Evolutionary conservation across 1,140 invertebrate genomes (phyloP).

Genomic region (Leptinotarsa defecta): DNA sequence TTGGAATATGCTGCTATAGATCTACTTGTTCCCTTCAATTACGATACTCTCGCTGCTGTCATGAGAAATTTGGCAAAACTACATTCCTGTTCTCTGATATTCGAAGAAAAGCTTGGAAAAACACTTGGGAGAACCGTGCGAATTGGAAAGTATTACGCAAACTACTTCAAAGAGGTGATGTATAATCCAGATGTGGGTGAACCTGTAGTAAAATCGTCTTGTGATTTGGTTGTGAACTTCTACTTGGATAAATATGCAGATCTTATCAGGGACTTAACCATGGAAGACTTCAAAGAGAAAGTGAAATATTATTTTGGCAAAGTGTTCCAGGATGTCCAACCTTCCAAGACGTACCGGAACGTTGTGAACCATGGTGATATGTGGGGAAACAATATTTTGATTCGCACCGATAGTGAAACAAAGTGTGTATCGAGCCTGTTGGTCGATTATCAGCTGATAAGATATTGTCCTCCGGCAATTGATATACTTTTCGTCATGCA

Average conservation of each 20-base stretch:
- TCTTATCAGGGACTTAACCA: not conserved
- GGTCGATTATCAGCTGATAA: not conserved
- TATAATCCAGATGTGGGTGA: not conserved
- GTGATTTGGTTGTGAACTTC: not conserved
- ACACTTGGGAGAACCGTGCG: not conserved
- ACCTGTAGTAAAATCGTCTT: no score
- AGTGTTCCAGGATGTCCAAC: not conserved
- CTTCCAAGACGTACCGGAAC: not conserved
- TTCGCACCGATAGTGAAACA: not conserved
- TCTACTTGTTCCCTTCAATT: not conserved
- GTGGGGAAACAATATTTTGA: constrained; percentile 10
- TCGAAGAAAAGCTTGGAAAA: not conserved
- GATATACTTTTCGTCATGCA: constrained; percentile 3
- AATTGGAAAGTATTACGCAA: not conserved
- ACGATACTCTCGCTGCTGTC: not conserved
- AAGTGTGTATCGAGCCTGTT: not conserved
- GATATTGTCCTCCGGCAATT: not conserved
- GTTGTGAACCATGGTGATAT: not conserved
- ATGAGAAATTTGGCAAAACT: not conserved
- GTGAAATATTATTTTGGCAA: not conserved
- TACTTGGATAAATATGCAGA: not conserved
- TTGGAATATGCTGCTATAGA: not conserved
- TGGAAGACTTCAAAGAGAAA: constrained; percentile 11
- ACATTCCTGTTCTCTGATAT: constrained; percentile 1
- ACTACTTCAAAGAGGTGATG: not conserved